Percentiles rank a stretch among this genome's conserved stretches.
Evolutionary conservation across 2,888 invertebrate genomes (phyloP).

Genomic region (Cheilosia pagana): DNA sequence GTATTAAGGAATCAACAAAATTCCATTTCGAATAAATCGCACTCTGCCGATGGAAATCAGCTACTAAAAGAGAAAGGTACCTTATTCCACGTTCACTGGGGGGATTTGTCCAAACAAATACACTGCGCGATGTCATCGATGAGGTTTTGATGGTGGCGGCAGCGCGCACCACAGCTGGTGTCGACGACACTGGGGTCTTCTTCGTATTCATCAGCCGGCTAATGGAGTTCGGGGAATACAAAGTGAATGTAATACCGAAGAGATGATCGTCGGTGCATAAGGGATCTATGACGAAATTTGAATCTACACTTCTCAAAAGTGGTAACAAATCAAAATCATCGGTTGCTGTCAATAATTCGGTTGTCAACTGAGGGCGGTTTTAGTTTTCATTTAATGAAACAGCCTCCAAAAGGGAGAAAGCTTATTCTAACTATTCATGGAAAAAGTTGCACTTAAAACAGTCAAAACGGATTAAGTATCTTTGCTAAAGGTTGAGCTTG

Average conservation of each 20-base stretch:
- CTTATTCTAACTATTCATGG: no score
- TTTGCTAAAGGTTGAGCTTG: no score
- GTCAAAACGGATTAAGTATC: no score
- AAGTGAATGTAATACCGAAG: slow-evolving; percentile 56
- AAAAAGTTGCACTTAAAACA: no score
- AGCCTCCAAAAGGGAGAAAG: no score
- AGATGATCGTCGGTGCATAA: slow-evolving; percentile 41
- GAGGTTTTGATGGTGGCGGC: slow-evolving; percentile 7
- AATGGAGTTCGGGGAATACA: slow-evolving; percentile 41
- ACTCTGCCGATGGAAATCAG: slow-evolving; percentile 50
- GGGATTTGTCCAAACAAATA: slow-evolving; percentile 53
- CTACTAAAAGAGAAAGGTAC: slow-evolving; percentile 68
- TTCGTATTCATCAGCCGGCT: slow-evolving; percentile 41
- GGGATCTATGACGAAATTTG: slow-evolving; percentile 30
- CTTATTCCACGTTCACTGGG: slow-evolving; percentile 20
- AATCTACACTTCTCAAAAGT: slow-evolving; percentile 40
- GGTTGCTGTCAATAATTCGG: no score
- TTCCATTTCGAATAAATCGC: slow-evolving; percentile 71
- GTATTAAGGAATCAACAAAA: slow-evolving; percentile 65
- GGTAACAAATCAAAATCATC: no score
- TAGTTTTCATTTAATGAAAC: no score
- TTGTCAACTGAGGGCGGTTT: no score
- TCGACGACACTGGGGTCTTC: slow-evolving; percentile 54
- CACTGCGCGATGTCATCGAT: slow-evolving; percentile 54
- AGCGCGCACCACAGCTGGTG: slow-evolving; percentile 15